Base-by-base conservation (phyloP, 2,797 vertebrate genomes). In the Bucorvus abyssinicus region DNA sequence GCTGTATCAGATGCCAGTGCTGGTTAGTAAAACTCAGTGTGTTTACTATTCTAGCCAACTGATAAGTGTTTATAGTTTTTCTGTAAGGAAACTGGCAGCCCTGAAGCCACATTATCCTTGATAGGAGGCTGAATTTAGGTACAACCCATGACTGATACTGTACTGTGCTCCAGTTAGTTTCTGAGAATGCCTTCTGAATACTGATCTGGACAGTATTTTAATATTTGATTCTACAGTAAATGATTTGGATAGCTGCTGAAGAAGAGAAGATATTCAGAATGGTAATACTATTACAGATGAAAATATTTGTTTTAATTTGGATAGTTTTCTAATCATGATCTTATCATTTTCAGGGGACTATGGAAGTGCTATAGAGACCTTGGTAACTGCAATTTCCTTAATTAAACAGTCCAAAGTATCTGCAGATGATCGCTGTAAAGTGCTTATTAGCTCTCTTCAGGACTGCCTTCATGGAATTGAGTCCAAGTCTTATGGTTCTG, bases 401-500 rank as follows among this genome's bases (percentile, higher is more conserved):
- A 99, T 99, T 95, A 99, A 99, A 96, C 99, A 99, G 97, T 99
- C 99, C 90, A 99, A 99, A 98, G 99, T 99, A 61, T 99, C 99
- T 26, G 99, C 99, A 16, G 99, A 99, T 42, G 99, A 99, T 97
- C 99, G 99, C 93, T 99, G 99, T 96, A 99, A 99, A 97, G 99
- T 99, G 81, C 99, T 99, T 87, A 99, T 99, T 98, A 99, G 99
- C 97, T 99, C 99, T 89, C 98, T 99, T 94, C 99, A 99, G 97
- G 99, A 99, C 97, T 99, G 99, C 97, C 98, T 99, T 90, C 99
- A 99, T 90, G 99, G 99, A 95, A 99, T 99, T 84, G 99, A 99
- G 97, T 99, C 99, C 84, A 99, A 99, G 96, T 99, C 99, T 94
- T 99, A 99, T 13, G 99, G 99, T 92, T 99, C 99, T 82, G 99